Base-by-base conservation (phyloP, 2,797 vertebrate genomes). In the Odontamblyopus rebecca region DNA sequence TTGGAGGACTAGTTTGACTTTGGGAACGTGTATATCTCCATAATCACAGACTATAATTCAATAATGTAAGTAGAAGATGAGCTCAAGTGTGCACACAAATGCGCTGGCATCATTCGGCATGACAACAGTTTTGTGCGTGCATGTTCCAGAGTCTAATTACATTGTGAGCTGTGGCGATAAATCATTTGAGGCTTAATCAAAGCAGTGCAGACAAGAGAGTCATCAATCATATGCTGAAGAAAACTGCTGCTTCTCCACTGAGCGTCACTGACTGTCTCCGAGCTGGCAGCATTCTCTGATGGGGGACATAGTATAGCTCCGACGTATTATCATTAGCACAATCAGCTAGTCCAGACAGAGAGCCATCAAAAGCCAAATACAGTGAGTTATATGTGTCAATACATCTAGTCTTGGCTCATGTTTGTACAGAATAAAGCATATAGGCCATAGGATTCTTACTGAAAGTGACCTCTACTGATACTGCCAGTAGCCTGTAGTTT, bases 101-200 rank as follows among this genome's bases (percentile, higher is more conserved):
- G 56, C 53, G 60, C 12, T 71, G 62, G 75, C 61, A 87, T 85
- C 71, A 78, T 70, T 82, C 61, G 77, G 77, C 60, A 76, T 74
- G 77, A 79, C 81, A 75, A 77, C 71, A 72, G 82, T 82, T 85
- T 89, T 84, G 82, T 77, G 87, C 81, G 86, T 82, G 88, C 85
- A 86, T 84, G 84, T 86, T 86, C 68, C 41, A 86, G 61, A 84
- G 88, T 86, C 83, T 92, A 92, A 94, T 93, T 90, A 90, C 85
- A 86, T 87, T 86, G 87, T 90, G 88, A 93, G 87, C 82, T 76
- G 81, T 82, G 85, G 80, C 44, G 76, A 94, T 94, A 93, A 94
- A 94, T 94, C 94, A 93, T 80, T 67, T 48, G 78, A 61, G 78
- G 86, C 88, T 90, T 93, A 93, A 94, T 94, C 92, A 93, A 91